Percentiles rank a stretch among this genome's conserved stretches.
phyloP scores from a whole-genome alignment of 2,888 invertebrate genomes.

The Xylota sylvarum region DNA sequence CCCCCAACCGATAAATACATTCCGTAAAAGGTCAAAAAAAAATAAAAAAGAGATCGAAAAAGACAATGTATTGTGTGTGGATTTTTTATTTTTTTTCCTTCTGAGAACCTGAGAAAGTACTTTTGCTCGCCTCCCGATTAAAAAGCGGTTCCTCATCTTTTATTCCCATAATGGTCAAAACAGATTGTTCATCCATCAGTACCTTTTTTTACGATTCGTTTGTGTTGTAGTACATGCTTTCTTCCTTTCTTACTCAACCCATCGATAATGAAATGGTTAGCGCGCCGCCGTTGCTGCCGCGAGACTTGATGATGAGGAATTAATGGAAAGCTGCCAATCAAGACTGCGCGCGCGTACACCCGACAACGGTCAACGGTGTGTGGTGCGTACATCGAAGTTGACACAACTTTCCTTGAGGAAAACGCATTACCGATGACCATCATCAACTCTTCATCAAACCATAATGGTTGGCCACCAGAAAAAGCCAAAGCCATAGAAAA shows the following conservation, averaged over 20 bases:
- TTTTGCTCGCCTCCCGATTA: slow-evolving; percentile 51
- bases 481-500: slow-evolving; percentile 37
- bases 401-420: slow-evolving; percentile 73
- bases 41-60: slow-evolving; percentile 21
- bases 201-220: slow-evolving; percentile 34
- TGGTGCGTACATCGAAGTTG: slow-evolving; percentile 63
- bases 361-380: too few relatives aligned
- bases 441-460: slow-evolving; percentile 33
- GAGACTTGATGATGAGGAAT: slow-evolving; percentile 57
- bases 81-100: slow-evolving; percentile 38
- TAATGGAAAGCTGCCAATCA: slow-evolving; percentile 77
- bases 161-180: slow-evolving; percentile 67
- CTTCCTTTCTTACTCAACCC: slow-evolving; percentile 58
- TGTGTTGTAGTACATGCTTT: slow-evolving; percentile 51
- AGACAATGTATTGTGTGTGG: slow-evolving; percentile 29
- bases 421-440: slow-evolving; percentile 59
- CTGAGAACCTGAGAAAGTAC: slow-evolving; percentile 74
- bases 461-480: slow-evolving; percentile 32
- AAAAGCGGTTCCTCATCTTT: slow-evolving; percentile 73
- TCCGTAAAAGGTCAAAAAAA: slow-evolving; percentile 67
- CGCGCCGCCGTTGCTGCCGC: too few relatives aligned
- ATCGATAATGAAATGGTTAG: slow-evolving; percentile 66
- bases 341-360: slow-evolving; percentile 14
- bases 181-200: slow-evolving; percentile 62
- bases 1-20: slow-evolving; percentile 26